Evolutionary conservation across 2,797 vertebrate species (phyloP).

Genomic region (Apodemus agrarius): DNA sequence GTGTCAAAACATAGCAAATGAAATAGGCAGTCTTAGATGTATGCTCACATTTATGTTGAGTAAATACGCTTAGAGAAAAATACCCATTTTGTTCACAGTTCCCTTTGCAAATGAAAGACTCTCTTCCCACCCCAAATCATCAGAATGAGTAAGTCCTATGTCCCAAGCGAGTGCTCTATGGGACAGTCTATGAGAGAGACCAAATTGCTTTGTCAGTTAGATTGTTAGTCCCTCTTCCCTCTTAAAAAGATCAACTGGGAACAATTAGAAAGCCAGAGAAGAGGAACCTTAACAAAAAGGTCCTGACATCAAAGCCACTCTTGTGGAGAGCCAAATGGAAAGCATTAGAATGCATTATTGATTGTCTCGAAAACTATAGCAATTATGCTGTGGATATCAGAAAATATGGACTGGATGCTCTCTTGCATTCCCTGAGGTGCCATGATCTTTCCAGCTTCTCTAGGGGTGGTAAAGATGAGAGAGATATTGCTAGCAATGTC

Average conservation of each 20-base stretch:
- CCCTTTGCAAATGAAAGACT: slow-evolving; percentile 28
- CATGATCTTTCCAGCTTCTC: slow-evolving; percentile 7
- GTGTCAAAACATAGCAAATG: slow-evolving; percentile 41
- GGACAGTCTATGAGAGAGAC: slow-evolving; percentile 52
- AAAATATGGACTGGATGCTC: not conserved
- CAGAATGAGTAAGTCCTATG: not conserved
- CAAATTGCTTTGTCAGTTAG: slow-evolving; percentile 67
- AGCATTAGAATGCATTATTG: slow-evolving; percentile 66
- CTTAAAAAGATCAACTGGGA: slow-evolving; percentile 66
- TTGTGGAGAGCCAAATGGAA: slow-evolving; percentile 61
- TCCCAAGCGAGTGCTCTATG: not conserved
- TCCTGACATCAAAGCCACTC: slow-evolving; percentile 65
- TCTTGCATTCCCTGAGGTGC: not conserved
- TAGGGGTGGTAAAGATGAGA: not conserved
- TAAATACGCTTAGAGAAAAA: slow-evolving; percentile 50
- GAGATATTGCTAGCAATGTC: not conserved
- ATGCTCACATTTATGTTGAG: not conserved
- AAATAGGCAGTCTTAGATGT: slow-evolving; percentile 16
- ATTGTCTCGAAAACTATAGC: slow-evolving; percentile 65
- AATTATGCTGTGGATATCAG: slow-evolving; percentile 47
- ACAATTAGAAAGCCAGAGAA: slow-evolving; percentile 69
- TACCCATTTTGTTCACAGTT: not conserved
- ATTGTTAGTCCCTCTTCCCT: slow-evolving; percentile 55
- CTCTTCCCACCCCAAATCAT: not conserved
- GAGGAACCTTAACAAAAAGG: slow-evolving; percentile 57